phyloP scores from a whole-genome alignment of 1,140 invertebrate genomes.

The Pseudomyrmex pallidus region DNA sequence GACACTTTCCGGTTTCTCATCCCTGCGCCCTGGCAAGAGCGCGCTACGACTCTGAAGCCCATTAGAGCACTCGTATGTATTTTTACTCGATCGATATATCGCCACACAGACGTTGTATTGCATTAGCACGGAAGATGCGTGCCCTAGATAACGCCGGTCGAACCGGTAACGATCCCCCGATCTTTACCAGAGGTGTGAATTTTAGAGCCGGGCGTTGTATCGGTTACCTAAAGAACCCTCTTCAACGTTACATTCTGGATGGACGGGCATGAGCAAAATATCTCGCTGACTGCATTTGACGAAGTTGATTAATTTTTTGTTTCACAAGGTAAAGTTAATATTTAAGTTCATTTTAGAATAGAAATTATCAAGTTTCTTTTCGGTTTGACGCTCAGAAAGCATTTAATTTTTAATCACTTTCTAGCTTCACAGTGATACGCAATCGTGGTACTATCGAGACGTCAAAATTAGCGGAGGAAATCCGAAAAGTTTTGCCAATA shows the following conservation, averaged over 20 bases:
- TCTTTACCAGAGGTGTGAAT: conserved; percentile 61
- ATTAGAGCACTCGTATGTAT: conserved; percentile 64
- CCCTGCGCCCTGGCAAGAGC: background rate
- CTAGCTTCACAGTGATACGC: background rate
- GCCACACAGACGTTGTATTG: conserved; percentile 44
- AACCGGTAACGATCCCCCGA: conserved; percentile 62
- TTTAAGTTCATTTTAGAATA: conserved; percentile 2
- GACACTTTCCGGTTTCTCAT: conserved; percentile 48
- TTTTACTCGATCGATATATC: conserved; percentile 64
- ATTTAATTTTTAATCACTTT: conserved; percentile 32
- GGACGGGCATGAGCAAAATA: conserved; percentile 36
- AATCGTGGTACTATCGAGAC: conserved; percentile 18
- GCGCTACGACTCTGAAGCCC: conserved; percentile 43
- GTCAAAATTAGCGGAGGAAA: conserved; percentile 32
- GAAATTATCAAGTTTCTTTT: background rate
- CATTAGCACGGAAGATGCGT: conserved; percentile 37
- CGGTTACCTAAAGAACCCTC: conserved; percentile 12
- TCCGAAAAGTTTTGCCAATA: conserved; percentile 62
- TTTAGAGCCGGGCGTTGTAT: conserved; percentile 58
- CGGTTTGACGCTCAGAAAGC: background rate
- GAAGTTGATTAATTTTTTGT: background rate
- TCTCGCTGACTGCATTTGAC: background rate
- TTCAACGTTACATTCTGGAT: conserved; percentile 16
- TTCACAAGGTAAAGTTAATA: background rate
- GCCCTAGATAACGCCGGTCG: conserved; percentile 64